phyloP scores from a whole-genome alignment of 2,888 invertebrate species.

The Thereva unica region DNA sequence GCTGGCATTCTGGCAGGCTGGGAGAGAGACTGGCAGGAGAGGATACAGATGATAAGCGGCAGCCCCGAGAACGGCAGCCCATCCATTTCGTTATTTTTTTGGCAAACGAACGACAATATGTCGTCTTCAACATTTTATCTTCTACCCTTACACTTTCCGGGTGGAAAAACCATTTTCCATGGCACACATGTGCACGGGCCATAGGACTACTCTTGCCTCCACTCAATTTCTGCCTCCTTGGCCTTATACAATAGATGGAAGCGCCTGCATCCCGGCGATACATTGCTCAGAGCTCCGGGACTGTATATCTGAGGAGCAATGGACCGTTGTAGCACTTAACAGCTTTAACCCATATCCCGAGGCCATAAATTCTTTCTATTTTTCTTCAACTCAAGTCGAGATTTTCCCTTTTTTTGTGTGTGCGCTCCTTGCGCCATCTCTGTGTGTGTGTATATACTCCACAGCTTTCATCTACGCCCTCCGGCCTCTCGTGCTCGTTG shows the following conservation, averaged over 20 bases:
- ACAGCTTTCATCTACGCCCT: conserved; percentile 37
- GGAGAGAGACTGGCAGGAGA: conserved; percentile 1
- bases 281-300: conserved; percentile 18
- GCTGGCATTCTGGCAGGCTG: conserved; percentile 3
- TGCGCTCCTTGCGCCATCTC: conserved; percentile 30
- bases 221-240: conserved; percentile 26
- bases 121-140: conserved; percentile 35
- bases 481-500: conserved; percentile 36
- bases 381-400: conserved; percentile 27
- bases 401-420: conserved; percentile 30
- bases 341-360: conserved; percentile 46
- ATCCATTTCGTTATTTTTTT: conserved; percentile 16
- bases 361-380: conserved; percentile 44
- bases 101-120: conserved; percentile 32
- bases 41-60: conserved; percentile 8
- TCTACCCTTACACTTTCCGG: conserved; percentile 15
- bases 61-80: not conserved
- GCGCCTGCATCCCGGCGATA: conserved; percentile 36
- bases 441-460: conserved; percentile 33
- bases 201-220: conserved; percentile 16
- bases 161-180: conserved; percentile 22
- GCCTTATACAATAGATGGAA: conserved; percentile 31
- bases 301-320: conserved; percentile 40
- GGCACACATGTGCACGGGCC: conserved; percentile 13
- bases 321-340: conserved; percentile 46